Conservation (phyloP, 2,113 vertebrate species). For the Atherinomorus stipes region DNA sequence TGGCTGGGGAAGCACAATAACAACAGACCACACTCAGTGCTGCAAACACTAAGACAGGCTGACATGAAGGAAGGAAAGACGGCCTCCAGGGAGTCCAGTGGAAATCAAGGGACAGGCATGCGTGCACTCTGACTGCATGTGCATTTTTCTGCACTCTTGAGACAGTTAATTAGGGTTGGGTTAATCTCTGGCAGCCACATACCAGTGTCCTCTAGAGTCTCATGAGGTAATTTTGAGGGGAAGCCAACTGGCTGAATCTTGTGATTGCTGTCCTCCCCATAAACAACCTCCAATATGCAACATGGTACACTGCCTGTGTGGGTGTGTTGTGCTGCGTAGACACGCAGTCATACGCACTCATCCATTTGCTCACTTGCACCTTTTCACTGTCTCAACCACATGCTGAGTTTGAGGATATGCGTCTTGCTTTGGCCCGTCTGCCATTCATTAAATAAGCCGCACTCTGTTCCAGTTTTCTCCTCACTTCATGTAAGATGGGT, state of each 20-base stretch:
- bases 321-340: slow-evolving; percentile 9
- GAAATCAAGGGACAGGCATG: slow-evolving; percentile 55
- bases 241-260: slow-evolving; percentile 17
- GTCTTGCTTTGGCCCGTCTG: slow-evolving; percentile 24
- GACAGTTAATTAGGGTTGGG: slow-evolving; percentile 64
- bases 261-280: slow-evolving; percentile 26
- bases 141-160: slow-evolving; percentile 53
- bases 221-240: slow-evolving; percentile 35
- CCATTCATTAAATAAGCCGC: slow-evolving; percentile 66
- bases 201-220: slow-evolving; percentile 56
- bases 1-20: not conserved
- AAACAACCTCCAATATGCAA: slow-evolving; percentile 19
- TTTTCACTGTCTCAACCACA: slow-evolving; percentile 46
- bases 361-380: slow-evolving; percentile 25
- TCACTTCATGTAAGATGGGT: slow-evolving; percentile 40
- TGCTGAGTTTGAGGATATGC: slow-evolving; percentile 26
- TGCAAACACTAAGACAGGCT: slow-evolving; percentile 35
- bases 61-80: slow-evolving; percentile 61
- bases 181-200: slow-evolving; percentile 58
- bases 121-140: slow-evolving; percentile 21
- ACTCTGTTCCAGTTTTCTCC: slow-evolving; percentile 40
- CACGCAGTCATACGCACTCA: slow-evolving; percentile 18
- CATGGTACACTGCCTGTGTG: not conserved
- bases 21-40: slow-evolving; percentile 30
- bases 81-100: slow-evolving; percentile 40